Base-by-base conservation (phyloP, 2,888 invertebrate genomes). In the Cactoblastis cactorum region DNA sequence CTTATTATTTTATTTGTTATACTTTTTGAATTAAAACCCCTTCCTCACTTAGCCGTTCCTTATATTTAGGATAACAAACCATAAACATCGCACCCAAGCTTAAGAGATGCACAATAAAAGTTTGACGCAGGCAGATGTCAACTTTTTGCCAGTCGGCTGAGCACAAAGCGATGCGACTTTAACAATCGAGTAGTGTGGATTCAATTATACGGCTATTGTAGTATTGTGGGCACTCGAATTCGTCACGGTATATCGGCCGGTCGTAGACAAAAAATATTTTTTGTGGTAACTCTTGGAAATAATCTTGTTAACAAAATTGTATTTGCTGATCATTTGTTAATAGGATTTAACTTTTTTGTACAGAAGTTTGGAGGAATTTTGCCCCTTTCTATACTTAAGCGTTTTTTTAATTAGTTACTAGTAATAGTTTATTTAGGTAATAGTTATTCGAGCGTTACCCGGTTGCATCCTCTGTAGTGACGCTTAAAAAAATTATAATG, bases 141-240 rank as follows among this genome's bases (percentile, higher is more conserved):
- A 51, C 53, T 64, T 66, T 65, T 65, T 67, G 61, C 54, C 50
- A 48, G 50, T 53, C 51, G 50, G 56, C 56, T 55, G 50, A 57
- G 50, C 50, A 43, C 43, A 43, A 43, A 43, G 43, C 43, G 43
- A 43, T 43, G 43, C 43, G 43, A 43, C 28, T 43, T 17, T 43
- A 43, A 43, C 43, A 43, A 43, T 43, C 43, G 54, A 53, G 28
- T 54, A 68, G 80, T 79, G 74, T 80, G 71, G 74, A 74, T 76
- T 77, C 80, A 80, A 82, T 82, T 81, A 81, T 61, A 55, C 43
- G 24, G 15, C 64, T 57, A 74, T 79, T 79, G 76, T 79, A 51
- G 51, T 52, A 47, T 62, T 62, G 62, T 67, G 63, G 62, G 62
- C 50, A 50, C 46, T 51, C 49, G 53, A 59, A 62, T 63, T 60